A percentile compares a stretch with the other conserved stretches of the same genome.
Conservation (phyloP, 2,888 invertebrate species). For the Notocelia uddmanniana region DNA sequence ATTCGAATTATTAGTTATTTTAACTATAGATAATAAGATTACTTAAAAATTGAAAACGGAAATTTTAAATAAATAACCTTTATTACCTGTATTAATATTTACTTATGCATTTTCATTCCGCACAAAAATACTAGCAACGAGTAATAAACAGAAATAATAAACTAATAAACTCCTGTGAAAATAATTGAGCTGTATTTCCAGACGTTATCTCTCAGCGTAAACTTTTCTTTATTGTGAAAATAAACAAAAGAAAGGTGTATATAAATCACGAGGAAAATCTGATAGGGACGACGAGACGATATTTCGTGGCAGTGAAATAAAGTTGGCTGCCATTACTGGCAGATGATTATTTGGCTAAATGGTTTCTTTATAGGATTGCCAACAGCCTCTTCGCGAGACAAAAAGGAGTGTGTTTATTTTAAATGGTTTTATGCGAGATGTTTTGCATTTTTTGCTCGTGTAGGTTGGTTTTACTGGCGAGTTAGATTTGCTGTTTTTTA, state of each 20-base stretch:
- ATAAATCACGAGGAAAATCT: slow-evolving; percentile 39
- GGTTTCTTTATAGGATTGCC: slow-evolving; percentile 37
- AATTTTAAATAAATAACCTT: too few species aligned
- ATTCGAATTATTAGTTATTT: too few species aligned
- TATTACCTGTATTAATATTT: too few species aligned
- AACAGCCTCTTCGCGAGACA: slow-evolving; percentile 5
- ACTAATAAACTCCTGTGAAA: slow-evolving; percentile 29
- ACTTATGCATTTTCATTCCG: too few species aligned
- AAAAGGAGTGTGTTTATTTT: slow-evolving; percentile 7
- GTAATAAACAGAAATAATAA: slow-evolving; percentile 27
- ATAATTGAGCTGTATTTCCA: slow-evolving; percentile 20
- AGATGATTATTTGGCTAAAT: slow-evolving; percentile 42
- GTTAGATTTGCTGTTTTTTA: background rate
- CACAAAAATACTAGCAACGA: background rate
- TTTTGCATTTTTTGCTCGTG: background rate
- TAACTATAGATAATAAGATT: too few species aligned
- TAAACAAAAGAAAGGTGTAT: slow-evolving; percentile 45
- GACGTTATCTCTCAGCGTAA: slow-evolving; percentile 34
- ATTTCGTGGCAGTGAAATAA: slow-evolving; percentile 34
- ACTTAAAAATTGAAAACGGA: too few species aligned
- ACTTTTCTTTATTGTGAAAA: slow-evolving; percentile 37
- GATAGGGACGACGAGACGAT: slow-evolving; percentile 36
- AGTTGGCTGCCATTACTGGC: slow-evolving; percentile 33
- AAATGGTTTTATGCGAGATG: slow-evolving; percentile 1
- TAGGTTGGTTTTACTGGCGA: background rate